Evolutionary conservation across 2,888 invertebrate species (phyloP), one percentile per base, ranked within the genome.

Genomic region (Petrolisthes cinctipes): DNA sequence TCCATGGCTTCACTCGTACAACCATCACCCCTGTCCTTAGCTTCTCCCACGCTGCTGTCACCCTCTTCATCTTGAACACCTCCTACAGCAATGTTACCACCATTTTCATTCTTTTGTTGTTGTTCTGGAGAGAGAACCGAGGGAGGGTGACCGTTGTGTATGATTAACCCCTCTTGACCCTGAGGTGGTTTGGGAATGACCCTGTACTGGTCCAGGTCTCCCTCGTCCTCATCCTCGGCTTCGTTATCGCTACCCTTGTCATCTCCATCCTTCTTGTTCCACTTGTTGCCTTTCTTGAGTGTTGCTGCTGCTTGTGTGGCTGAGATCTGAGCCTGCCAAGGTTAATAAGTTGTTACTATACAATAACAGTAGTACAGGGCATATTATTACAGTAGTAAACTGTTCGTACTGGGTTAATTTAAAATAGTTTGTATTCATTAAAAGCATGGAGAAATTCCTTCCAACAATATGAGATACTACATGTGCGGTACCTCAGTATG

Each of bases 161-260:
- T 17, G 5, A 4, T 61, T 61, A 17, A 61, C 1, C 71, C 20
- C 6, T n/a, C n/a, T 9, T 76, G 7, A 14, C 51, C 6, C 7
- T 9, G 51, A 5, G 9, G 6, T 51, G 7, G 7, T 9, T 9
- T 76, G 5, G 37, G 51, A 11, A 6, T 37, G 51, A 86, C 82
- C 66, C 86, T 37, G 23, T 86, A 86, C 76, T 86, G 86, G 82
- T 86, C 86, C 53, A 86, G 37, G 54, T 86, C 86, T 14, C 86
- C 86, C 53, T 86, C 86, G n/a, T 86, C 86, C 20, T 86, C 86
- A 51, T 86, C 86, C 68, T 81, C 86, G 54, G 81, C 86, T 0
- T 86, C 82, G n/a, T 86, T 81, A 37, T 86, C 86, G 61, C 86
- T 86, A 9, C 75, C 82, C 54, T 75, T 23, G 83, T 75, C 83